Conservation (phyloP, 2,888 invertebrate species). For the Siphlonurus alternatus region DNA sequence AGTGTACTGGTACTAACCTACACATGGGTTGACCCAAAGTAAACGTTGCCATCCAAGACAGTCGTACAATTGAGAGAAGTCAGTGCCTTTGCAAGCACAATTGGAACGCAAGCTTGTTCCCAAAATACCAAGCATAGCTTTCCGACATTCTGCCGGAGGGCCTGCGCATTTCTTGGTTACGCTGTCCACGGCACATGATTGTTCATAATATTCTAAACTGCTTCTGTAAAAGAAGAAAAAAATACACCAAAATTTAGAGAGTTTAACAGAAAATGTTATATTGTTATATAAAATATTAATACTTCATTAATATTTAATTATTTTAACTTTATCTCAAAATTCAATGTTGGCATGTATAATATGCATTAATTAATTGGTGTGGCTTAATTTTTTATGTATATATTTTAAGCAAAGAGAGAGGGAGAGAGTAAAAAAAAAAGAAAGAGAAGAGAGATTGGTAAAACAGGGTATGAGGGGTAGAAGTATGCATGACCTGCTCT, state of each 20-base stretch:
- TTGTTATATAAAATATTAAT: constrained; percentile 2
- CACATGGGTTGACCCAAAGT: constrained; percentile 84
- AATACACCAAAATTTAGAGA: constrained; percentile 2
- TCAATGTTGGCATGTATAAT: background rate
- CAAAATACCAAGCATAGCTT: constrained; percentile 71
- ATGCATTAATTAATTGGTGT: background rate
- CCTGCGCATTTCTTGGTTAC: constrained; percentile 81
- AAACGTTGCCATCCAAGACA: constrained; percentile 82
- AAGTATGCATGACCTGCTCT: background rate
- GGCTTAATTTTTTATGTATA: background rate
- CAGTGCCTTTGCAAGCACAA: constrained; percentile 76
- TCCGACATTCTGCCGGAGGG: constrained; percentile 64
- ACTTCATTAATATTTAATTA: too few relatives aligned
- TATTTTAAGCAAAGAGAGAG: background rate
- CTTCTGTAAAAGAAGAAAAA: constrained; percentile 32
- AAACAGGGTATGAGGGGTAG: too few relatives aligned
- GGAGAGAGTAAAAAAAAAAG: background rate
- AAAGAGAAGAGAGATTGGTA: background rate
- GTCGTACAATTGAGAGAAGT: constrained; percentile 68
- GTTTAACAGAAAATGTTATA: constrained; percentile 7
- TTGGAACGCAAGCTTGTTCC: constrained; percentile 78
- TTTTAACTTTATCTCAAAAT: background rate
- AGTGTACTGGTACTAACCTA: constrained; percentile 57
- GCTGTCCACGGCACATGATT: constrained; percentile 80
- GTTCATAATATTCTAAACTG: constrained; percentile 73